Base-by-base conservation (phyloP, 2,113 vertebrate genomes). In the Silurus asotus region DNA sequence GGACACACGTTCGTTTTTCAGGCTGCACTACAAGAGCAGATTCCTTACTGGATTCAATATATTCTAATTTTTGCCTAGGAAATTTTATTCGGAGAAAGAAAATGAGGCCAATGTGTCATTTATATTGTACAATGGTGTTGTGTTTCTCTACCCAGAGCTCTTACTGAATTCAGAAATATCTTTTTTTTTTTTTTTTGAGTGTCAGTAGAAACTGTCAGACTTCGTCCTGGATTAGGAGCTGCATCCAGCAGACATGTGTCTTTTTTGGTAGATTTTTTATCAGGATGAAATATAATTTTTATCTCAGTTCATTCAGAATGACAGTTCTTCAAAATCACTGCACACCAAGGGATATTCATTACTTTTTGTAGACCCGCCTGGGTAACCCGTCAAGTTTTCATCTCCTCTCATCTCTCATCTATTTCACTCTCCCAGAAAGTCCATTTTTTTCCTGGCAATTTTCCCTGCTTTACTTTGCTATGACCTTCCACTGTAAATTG, bases 401-500 rank as follows among this genome's bases (percentile, higher is more conserved):
- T 94, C 93, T 94, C 89, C 89, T 91, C 90, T 90, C 94, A 95
- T 94, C 93, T 95, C 93, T 94, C 94, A 93, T 95, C 93, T 95
- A 93, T 93, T 95, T 94, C 92, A 93, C 92, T 93, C 91, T 92
- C 92, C 91, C 93, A 92, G 91, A 84, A 94, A 93, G 93, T 89
- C 91, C 92, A 48, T 75, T 87, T 89, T 86, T 90, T 78, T 49
- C 37, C 72, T 90, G 84, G 89, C 90, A 91, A 89, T 93, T 93
- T 92, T 89, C 90, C 51, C 90, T 90, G 90, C 93, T 93, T 94
- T 94, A 93, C 94, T 94, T 93, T 94, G 92, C 94, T 93, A 92
- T 95, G 94, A 95, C 95, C 95, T 95, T 95, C 93, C 90, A 89
- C 91, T 90, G 87, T 92, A 94, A 93, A 95, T 94, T 94, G 94